These are phyloP conservation scores for Dendrolimus houi DNA, from an alignment of 2,888 invertebrate genomes.

Conservation along the genomic window DNA sequence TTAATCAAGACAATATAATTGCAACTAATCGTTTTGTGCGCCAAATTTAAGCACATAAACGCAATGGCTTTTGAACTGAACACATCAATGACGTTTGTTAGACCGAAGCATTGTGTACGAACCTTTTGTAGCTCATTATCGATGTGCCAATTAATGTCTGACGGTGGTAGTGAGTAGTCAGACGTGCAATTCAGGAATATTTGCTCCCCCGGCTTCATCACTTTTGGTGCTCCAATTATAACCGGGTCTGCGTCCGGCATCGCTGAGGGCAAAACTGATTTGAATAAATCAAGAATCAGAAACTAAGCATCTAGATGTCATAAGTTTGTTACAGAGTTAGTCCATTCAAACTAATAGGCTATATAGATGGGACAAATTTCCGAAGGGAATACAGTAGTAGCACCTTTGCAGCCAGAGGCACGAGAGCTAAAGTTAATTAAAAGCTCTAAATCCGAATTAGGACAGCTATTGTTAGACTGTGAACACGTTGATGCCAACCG, in stretches of 20 bases:
- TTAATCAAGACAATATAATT: neutral
- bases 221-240: constrained; percentile 57
- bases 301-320: constrained; percentile 15
- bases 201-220: constrained; percentile 63
- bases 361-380: constrained; percentile 15
- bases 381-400: constrained; percentile 19
- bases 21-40: constrained; percentile 9
- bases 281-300: constrained; percentile 31
- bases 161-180: constrained; percentile 61
- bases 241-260: constrained; percentile 63
- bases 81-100: constrained; percentile 13
- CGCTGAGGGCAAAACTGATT: constrained; percentile 46
- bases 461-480: neutral
- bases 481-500: neutral
- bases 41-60: constrained; percentile 12
- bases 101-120: constrained; percentile 15
- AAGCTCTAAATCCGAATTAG: constrained; percentile 28
- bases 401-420: constrained; percentile 18
- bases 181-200: constrained; percentile 64
- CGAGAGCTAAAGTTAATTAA: constrained; percentile 33
- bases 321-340: constrained; percentile 24
- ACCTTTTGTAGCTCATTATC: constrained; percentile 67
- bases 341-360: constrained; percentile 9
- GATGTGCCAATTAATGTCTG: constrained; percentile 70
- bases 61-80: constrained; percentile 15